These are phyloP conservation scores for Melangyna quadrimaculata DNA, from an alignment of 2,888 invertebrate genomes.

Conservation along the genomic window DNA sequence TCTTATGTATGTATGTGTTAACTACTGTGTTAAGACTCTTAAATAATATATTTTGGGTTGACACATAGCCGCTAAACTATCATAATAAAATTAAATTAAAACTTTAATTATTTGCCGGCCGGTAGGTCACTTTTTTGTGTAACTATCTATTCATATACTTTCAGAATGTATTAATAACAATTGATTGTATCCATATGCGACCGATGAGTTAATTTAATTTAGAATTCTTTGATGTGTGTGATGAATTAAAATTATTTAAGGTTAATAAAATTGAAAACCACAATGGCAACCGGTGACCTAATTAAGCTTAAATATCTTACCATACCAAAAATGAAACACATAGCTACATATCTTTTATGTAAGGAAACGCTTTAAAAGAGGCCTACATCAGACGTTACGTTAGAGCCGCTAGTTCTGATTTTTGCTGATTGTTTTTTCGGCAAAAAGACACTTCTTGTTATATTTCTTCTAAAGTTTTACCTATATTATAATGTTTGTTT, in stretches of 20 bases:
- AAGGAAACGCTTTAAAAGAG: background rate
- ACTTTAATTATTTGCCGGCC: background rate
- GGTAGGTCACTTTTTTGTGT: background rate
- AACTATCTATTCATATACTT: background rate
- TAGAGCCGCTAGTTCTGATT: too few species aligned
- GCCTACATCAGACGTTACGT: too few species aligned
- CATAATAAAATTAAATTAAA: background rate
- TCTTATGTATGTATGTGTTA: background rate
- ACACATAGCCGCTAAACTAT: background rate
- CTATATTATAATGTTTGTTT: too few species aligned
- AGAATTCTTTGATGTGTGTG: background rate
- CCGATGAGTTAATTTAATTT: background rate
- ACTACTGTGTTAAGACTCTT: background rate
- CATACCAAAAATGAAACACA: background rate
- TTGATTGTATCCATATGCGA: background rate
- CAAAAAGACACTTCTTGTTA: too few species aligned
- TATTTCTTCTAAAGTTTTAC: too few species aligned
- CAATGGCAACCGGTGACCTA: background rate
- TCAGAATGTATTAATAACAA: background rate
- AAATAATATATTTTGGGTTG: background rate
- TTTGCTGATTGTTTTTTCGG: too few species aligned
- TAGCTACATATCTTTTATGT: background rate
- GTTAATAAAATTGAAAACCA: background rate
- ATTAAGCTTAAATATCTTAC: background rate
- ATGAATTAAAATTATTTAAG: background rate